Conservation (phyloP, 2,113 vertebrate species). For the Phyllopteryx taeniolatus region DNA sequence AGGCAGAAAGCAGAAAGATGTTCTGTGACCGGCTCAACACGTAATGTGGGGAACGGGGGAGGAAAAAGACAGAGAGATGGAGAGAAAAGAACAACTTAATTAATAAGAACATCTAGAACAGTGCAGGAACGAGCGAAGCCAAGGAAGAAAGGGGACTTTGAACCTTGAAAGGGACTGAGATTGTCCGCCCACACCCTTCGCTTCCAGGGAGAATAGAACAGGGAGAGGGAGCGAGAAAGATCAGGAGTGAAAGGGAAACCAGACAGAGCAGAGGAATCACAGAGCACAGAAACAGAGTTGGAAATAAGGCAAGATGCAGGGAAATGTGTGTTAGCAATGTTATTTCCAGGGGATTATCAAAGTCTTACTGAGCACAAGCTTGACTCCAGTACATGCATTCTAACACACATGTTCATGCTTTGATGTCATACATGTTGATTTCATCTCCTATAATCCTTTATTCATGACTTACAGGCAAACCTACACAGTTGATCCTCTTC, state of each 20-base stretch:
- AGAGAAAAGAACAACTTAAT: constrained; percentile 53
- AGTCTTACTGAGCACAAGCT: constrained; percentile 20
- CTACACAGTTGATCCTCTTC: constrained; percentile 44
- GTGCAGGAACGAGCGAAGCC: constrained; percentile 43
- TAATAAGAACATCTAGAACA: constrained; percentile 66
- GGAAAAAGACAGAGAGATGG: neutral
- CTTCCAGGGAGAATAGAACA: constrained; percentile 23
- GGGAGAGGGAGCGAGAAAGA: constrained; percentile 11
- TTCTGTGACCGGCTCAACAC: constrained; percentile 44
- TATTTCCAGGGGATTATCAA: constrained; percentile 46
- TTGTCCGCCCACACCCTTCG: constrained; percentile 58
- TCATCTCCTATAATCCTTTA: constrained; percentile 48
- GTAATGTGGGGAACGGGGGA: constrained; percentile 15
- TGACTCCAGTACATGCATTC: constrained; percentile 12
- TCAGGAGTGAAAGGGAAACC: constrained; percentile 19
- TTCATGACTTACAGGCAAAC: constrained; percentile 50
- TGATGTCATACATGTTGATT: constrained; percentile 49
- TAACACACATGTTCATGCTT: constrained; percentile 9
- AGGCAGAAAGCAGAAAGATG: constrained; percentile 47
- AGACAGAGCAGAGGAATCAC: constrained; percentile 27
- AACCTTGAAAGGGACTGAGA: constrained; percentile 69
- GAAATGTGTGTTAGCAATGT: constrained; percentile 34
- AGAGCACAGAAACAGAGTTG: constrained; percentile 25
- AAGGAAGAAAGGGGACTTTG: constrained; percentile 57
- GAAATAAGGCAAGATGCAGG: constrained; percentile 33